Evolutionary conservation across 2,797 vertebrate species (phyloP), one percentile per base, ranked within the genome.

Genomic region (Onychomys torridus): DNA sequence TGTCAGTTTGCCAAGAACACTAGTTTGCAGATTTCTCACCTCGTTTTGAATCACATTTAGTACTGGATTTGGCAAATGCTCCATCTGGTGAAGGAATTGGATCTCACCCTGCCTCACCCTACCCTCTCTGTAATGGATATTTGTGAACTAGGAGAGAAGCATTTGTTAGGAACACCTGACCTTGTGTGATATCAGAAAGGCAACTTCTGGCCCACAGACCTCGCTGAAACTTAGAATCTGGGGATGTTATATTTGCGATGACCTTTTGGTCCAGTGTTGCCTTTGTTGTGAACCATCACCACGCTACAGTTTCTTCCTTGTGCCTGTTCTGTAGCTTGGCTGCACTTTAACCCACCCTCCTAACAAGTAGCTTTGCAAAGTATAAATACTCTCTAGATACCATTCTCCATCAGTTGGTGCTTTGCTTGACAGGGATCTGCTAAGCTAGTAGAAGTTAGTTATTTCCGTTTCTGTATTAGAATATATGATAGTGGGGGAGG

Each of bases 291-390:
- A 95, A 77, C 87, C 94, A 55, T 81, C 91, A 69, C 71, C 57
- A 52, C 89, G 82, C 63, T 61, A 19, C 11, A 90, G 12, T 95
- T 95, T 96, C 84, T 83, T 96, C 88, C 83, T 96, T 96, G 91
- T 90, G 79, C 88, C 84, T 94, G 0, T 90, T 94, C 73, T 90
- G 29, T 90, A 82, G 83, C 85, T 92, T 96, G 83, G 67, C 77
- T 90, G 71, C n/a, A 92, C 67, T 78, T 25, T 95, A 77, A 91
- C 89, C 82, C 85, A 96, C 59, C 49, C 52, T 93, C 34, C 81
- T 93, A 96, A 91, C 46, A 95, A 63, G 61, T 96, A 86, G 81
- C 61, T 83, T 96, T 92, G 81, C 91, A 89, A 93, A 96, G 91
- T 96, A 78, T 52, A 65, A 84, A 9, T 40, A 85, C 79, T 81